Evolutionary conservation across 2,113 vertebrate species (phyloP).

Genomic region (Lipotes vexillifer): DNA sequence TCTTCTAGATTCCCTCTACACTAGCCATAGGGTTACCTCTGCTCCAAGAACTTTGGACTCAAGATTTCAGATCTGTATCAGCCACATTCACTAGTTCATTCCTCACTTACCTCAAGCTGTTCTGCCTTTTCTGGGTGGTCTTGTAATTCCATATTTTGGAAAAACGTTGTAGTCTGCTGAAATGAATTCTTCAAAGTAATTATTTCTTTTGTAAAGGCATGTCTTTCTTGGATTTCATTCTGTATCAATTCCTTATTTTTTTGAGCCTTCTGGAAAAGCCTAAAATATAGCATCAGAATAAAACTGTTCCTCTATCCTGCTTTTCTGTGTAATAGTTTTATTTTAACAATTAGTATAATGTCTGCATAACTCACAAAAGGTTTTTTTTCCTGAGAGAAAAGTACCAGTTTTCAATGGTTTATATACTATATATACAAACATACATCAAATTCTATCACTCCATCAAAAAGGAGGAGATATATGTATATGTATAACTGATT

Average conservation of each 20-base stretch:
- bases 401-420: neutral
- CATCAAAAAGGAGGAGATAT: neutral
- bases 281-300: constrained; percentile 61
- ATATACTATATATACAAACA: neutral
- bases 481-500: too few species aligned
- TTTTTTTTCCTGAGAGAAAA: neutral
- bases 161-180: constrained; percentile 71
- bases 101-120: constrained; percentile 84
- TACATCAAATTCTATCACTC: neutral
- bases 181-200: constrained; percentile 78
- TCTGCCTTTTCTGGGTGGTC: constrained; percentile 75
- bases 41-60: neutral
- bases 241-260: constrained; percentile 77
- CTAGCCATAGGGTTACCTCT: neutral
- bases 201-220: constrained; percentile 83
- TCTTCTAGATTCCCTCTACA: neutral
- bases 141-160: constrained; percentile 60
- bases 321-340: constrained; percentile 3
- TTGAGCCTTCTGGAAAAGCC: constrained; percentile 83
- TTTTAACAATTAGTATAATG: neutral
- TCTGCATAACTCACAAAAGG: neutral
- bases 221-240: constrained; percentile 86
- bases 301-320: neutral
- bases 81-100: neutral
- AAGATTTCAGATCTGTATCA: neutral